phyloP scores from a whole-genome alignment of 1,140 invertebrate genomes.

The Laodelphax striatellus region DNA sequence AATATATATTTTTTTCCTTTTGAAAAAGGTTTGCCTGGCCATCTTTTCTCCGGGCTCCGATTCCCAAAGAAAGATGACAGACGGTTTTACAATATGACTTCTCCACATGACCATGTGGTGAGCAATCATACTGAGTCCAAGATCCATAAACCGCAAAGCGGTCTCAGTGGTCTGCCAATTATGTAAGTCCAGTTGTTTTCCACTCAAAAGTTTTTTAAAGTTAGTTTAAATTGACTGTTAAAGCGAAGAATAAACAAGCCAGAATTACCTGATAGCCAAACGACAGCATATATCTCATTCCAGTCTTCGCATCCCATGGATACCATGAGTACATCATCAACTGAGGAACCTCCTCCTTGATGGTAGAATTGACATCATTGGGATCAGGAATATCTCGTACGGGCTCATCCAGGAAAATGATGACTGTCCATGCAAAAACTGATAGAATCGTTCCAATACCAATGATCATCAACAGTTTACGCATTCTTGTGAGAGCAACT shows the following conservation, averaged over 20 bases:
- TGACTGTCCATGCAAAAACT: slow-evolving; percentile 48
- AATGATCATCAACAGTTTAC: slow-evolving; percentile 55
- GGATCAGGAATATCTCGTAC: slow-evolving; percentile 50
- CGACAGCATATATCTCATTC: slow-evolving; percentile 49
- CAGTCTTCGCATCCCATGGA: slow-evolving; percentile 51
- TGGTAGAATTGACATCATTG: slow-evolving; percentile 54
- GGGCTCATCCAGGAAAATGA: slow-evolving; percentile 67
- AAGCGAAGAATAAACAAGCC: too few relatives aligned
- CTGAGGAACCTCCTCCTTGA: slow-evolving; percentile 52
- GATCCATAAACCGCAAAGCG: too few relatives aligned
- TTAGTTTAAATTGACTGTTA: neutral
- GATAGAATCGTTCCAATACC: slow-evolving; percentile 40
- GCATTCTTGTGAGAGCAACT: slow-evolving; percentile 60
- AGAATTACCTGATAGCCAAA: slow-evolving; percentile 48
- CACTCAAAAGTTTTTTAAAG: neutral
- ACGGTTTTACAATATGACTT: too few relatives aligned
- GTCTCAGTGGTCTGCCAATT: too few relatives aligned
- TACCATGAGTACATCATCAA: slow-evolving; percentile 62
- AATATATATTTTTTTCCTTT: too few relatives aligned
- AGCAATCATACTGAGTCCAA: too few relatives aligned
- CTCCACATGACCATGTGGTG: too few relatives aligned
- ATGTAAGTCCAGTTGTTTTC: too few relatives aligned
- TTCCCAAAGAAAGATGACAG: too few relatives aligned
- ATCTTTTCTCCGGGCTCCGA: too few relatives aligned
- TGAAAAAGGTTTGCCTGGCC: too few relatives aligned